Conservation (phyloP, 2,888 invertebrate species). For the Copidosoma aretas region DNA sequence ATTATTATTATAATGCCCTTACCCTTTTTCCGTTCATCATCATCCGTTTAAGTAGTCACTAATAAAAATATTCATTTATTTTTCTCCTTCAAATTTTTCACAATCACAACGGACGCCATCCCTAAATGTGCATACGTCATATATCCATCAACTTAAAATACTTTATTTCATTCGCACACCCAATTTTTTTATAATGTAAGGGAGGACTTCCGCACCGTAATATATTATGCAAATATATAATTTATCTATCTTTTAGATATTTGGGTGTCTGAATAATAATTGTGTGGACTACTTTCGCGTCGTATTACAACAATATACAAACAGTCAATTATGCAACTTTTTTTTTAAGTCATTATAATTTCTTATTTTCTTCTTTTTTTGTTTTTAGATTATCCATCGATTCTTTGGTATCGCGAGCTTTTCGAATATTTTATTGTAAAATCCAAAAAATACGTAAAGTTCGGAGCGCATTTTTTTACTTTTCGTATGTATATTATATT, state of each 20-base stretch:
- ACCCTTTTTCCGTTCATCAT: constrained; percentile 37
- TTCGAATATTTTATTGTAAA: constrained; percentile 32
- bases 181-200: neutral
- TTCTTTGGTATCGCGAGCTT: constrained; percentile 39
- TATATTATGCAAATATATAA: constrained; percentile 50
- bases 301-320: constrained; percentile 55
- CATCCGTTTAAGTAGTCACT: constrained; percentile 44
- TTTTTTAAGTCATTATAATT: too few relatives aligned
- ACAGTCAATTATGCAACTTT: constrained; percentile 51
- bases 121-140: too few relatives aligned
- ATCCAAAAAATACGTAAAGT: constrained; percentile 40
- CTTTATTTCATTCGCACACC: too few relatives aligned
- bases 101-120: too few relatives aligned
- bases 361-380: too few relatives aligned
- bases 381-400: constrained; percentile 25
- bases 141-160: too few relatives aligned
- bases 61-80: constrained; percentile 57
- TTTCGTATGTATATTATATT: too few relatives aligned
- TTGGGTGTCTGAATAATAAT: constrained; percentile 24
- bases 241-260: constrained; percentile 45
- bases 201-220: constrained; percentile 29
- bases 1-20: neutral
- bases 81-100: constrained; percentile 37
- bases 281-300: constrained; percentile 46
- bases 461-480: neutral